These are phyloP conservation scores for Enteromius paludinosus DNA, from an alignment of 2,797 vertebrate species.

Conservation along the genomic window DNA sequence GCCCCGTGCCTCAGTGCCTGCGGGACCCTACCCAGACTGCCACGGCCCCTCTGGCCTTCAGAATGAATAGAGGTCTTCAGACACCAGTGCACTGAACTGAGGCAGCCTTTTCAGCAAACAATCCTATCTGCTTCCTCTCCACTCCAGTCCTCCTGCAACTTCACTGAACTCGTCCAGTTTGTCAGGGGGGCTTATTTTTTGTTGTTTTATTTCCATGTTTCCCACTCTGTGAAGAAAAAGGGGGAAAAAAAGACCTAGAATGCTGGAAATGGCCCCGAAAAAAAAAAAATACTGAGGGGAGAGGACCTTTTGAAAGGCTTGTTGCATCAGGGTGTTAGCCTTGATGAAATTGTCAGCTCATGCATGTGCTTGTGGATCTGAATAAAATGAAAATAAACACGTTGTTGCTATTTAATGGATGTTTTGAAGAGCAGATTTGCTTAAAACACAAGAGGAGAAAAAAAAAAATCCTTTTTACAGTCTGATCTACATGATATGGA, in stretches of 20 bases:
- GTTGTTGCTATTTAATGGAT: conserved; percentile 34
- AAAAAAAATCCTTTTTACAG: background rate
- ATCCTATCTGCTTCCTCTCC: conserved; percentile 79
- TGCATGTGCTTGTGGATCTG: conserved; percentile 36
- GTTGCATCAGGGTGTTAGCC: conserved; percentile 33
- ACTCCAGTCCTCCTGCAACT: conserved; percentile 57
- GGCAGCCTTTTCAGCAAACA: conserved; percentile 80
- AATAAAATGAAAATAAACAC: conserved; percentile 46
- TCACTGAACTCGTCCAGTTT: conserved; percentile 46
- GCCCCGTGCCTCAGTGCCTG: conserved; percentile 73
- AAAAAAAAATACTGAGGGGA: conserved; percentile 35
- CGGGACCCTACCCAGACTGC: conserved; percentile 57
- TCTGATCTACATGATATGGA: conserved; percentile 10
- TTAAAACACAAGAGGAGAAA: background rate
- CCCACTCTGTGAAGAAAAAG: conserved; percentile 61
- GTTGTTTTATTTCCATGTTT: conserved; percentile 76
- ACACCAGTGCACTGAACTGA: conserved; percentile 80
- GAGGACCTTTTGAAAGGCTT: conserved; percentile 43
- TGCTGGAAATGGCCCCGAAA: conserved; percentile 33
- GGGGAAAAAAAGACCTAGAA: conserved; percentile 67
- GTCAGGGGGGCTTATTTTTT: conserved; percentile 65
- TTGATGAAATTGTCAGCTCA: conserved; percentile 45
- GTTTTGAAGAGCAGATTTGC: conserved; percentile 37
- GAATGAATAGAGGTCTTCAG: conserved; percentile 70
- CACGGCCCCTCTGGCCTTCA: conserved; percentile 70